These are phyloP conservation scores for Rhagoletis pomonella DNA, from an alignment of 1,140 invertebrate genomes.

Conservation along the genomic window DNA sequence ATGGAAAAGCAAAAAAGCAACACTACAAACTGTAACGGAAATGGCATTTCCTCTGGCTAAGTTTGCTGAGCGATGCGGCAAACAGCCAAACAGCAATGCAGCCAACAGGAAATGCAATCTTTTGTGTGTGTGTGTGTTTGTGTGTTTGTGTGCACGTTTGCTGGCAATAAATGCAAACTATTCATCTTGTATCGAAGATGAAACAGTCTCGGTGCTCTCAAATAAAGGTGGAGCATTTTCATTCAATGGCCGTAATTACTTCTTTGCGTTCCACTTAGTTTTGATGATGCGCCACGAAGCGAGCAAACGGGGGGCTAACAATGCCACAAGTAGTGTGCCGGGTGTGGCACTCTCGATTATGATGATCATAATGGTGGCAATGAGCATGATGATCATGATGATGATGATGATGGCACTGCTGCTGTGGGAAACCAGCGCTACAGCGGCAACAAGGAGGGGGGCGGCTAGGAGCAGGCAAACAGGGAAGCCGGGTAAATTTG, in stretches of 20 bases:
- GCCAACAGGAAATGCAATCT: constrained; percentile 41
- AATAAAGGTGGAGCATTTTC: constrained; percentile 13
- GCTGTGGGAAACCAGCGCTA: background rate
- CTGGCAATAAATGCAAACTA: constrained; percentile 41
- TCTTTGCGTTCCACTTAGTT: constrained; percentile 47
- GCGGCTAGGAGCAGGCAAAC: background rate
- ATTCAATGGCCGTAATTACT: constrained; percentile 46
- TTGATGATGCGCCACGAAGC: constrained; percentile 17
- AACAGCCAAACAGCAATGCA: background rate
- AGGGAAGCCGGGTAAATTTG: background rate
- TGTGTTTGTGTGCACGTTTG: background rate
- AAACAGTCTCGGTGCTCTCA: constrained; percentile 25
- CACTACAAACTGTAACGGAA: constrained; percentile 1
- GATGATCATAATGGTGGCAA: no score
- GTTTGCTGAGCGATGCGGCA: background rate
- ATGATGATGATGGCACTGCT: background rate
- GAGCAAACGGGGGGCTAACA: background rate
- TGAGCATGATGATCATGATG: background rate
- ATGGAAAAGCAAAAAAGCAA: background rate
- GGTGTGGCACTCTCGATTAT: background rate
- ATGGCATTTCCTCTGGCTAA: constrained; percentile 24
- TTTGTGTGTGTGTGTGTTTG: background rate
- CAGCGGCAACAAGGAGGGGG: no score
- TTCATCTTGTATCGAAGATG: constrained; percentile 29
- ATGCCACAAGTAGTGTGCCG: background rate